phyloP scores from a whole-genome alignment of 1,140 invertebrate species.

The Bombus waltoni region DNA sequence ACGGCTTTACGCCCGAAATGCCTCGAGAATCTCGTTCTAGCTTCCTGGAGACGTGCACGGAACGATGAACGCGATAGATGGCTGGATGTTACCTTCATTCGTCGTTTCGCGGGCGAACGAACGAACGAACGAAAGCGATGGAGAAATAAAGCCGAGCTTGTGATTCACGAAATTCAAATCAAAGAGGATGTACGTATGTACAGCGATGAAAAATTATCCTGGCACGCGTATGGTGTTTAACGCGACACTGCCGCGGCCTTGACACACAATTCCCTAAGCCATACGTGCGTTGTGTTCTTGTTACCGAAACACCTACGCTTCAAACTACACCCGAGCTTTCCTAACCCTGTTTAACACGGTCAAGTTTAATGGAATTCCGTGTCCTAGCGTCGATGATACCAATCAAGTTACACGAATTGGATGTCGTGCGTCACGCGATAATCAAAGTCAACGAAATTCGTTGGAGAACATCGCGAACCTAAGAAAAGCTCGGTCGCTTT shows the following conservation, averaged over 20 bases:
- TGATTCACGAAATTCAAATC: neutral
- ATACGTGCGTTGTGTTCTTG: conserved; percentile 10
- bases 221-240: neutral
- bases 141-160: neutral
- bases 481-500: neutral
- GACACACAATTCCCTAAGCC: conserved; percentile 19
- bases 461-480: neutral
- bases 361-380: conserved; percentile 40
- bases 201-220: neutral
- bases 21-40: neutral
- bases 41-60: neutral
- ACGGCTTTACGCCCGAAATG: neutral
- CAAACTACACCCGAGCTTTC: neutral
- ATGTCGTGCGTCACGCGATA: conserved; percentile 14
- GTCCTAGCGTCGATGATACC: conserved; percentile 7
- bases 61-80: neutral
- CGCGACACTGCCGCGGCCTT: conserved; percentile 15
- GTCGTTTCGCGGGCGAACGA: neutral
- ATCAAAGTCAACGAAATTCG: neutral
- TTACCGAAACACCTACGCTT: conserved; percentile 13
- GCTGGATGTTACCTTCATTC: neutral
- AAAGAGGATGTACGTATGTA: neutral
- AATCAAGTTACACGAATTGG: neutral
- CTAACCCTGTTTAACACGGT: conserved; percentile 31
- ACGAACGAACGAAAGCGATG: neutral